phyloP scores from a whole-genome alignment of 2,113 vertebrate genomes.

The Dunckerocampus dactyliophorus region DNA sequence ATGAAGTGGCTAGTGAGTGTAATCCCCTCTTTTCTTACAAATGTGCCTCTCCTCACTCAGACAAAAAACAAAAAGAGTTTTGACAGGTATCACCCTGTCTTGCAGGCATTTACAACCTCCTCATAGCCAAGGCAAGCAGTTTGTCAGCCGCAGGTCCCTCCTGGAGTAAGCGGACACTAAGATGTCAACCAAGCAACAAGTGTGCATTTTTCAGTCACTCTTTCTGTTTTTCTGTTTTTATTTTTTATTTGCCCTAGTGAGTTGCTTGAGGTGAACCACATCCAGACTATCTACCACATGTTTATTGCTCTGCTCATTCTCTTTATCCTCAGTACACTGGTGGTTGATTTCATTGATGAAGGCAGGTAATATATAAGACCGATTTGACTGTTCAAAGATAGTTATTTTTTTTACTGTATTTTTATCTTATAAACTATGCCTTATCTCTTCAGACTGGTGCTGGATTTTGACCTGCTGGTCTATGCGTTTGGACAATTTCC shows the following conservation, averaged over 20 bases:
- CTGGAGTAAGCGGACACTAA: conserved; percentile 83
- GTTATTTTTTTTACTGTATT: background rate
- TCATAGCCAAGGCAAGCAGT: conserved; percentile 85
- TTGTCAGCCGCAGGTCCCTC: conserved; percentile 82
- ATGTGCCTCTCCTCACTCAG: background rate
- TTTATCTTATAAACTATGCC: background rate
- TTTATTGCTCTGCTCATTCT: conserved; percentile 94
- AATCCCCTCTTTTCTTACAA: background rate
- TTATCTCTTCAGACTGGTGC: conserved; percentile 76
- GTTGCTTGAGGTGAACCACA: conserved; percentile 96
- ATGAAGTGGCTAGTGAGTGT: too few relatives aligned
- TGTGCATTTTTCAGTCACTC: background rate
- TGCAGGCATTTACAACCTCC: conserved; percentile 75
- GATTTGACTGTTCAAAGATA: background rate
- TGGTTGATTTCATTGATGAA: conserved; percentile 93
- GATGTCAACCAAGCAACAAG: background rate
- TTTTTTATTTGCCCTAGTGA: conserved; percentile 72
- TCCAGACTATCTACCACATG: conserved; percentile 97
- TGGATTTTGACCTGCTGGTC: conserved; percentile 88
- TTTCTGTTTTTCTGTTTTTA: background rate
- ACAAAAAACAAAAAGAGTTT: background rate
- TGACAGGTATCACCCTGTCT: conserved; percentile 6
- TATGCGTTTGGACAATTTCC: conserved; percentile 87
- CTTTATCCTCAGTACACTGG: conserved; percentile 91
- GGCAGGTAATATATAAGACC: conserved; percentile 79